Percentiles rank a stretch among this genome's conserved stretches.
Conservation (phyloP, 2,888 invertebrate genomes). For the Invenusta paracnida region DNA sequence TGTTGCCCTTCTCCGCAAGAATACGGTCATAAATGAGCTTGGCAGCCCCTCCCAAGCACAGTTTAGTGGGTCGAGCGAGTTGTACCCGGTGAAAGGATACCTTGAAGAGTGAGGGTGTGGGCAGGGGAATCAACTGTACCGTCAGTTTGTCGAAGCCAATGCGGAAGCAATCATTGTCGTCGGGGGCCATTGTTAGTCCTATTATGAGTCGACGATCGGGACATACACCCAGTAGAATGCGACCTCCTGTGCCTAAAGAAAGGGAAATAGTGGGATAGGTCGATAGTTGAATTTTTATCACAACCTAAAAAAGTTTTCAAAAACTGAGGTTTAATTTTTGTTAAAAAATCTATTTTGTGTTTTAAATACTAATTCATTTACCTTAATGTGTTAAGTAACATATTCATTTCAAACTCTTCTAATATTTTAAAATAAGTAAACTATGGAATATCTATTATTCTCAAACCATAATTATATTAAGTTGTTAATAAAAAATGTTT, state of each 20-base stretch:
- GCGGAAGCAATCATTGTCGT: conserved; percentile 11
- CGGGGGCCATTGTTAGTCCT: not conserved
- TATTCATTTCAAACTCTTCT: too few species aligned
- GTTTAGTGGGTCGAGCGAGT: not conserved
- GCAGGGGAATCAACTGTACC: not conserved
- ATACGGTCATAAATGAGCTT: not conserved
- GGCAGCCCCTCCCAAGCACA: not conserved
- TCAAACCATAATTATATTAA: too few species aligned
- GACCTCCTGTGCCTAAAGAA: not conserved
- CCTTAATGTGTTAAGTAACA: too few species aligned
- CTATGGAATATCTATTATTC: too few species aligned
- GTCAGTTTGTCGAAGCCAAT: not conserved
- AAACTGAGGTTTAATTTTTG: too few species aligned
- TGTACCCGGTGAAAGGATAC: not conserved
- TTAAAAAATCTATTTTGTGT: too few species aligned
- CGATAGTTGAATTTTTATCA: too few species aligned
- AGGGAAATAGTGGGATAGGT: too few species aligned
- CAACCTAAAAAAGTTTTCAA: too few species aligned
- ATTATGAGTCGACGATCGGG: not conserved
- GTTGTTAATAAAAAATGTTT: too few species aligned
- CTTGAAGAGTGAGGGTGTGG: not conserved
- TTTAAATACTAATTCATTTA: too few species aligned
- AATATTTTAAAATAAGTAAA: too few species aligned
- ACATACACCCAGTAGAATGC: conserved; percentile 1
- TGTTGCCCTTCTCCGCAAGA: not conserved